Conservation (phyloP, 1,140 invertebrate species). For the Drosophila carrolli region DNA sequence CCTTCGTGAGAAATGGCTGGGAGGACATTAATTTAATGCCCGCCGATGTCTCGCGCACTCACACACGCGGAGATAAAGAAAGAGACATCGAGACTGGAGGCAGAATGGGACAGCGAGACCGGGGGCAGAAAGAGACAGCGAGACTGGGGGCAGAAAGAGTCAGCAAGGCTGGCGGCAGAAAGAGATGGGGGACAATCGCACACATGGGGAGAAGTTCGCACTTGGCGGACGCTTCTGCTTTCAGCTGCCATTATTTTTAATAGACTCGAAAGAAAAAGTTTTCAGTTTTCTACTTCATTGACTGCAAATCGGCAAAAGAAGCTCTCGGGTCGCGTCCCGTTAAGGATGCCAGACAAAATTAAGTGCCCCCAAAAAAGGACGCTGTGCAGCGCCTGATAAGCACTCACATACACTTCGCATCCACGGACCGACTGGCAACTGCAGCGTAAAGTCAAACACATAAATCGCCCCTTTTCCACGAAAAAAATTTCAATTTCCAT, state of each 20-base stretch:
- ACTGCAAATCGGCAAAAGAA: conserved; percentile 75
- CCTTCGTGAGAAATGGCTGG: conserved; percentile 48
- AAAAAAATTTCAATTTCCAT: conserved; percentile 56
- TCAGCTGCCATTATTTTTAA: conserved; percentile 80
- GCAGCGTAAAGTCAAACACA: conserved; percentile 74
- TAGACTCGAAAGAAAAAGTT: conserved; percentile 80
- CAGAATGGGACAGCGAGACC: background rate
- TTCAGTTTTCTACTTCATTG: conserved; percentile 82
- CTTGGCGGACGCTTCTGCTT: conserved; percentile 60
- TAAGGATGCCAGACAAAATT: conserved; percentile 63
- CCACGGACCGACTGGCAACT: conserved; percentile 39
- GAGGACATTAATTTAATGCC: conserved; percentile 62
- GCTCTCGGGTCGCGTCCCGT: conserved; percentile 37
- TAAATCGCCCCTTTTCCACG: conserved; percentile 54
- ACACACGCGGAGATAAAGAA: conserved; percentile 11
- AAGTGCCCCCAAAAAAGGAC: conserved; percentile 72
- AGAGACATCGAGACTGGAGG: background rate
- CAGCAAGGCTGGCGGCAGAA: background rate
- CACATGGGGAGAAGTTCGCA: conserved; percentile 51
- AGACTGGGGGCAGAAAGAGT: background rate
- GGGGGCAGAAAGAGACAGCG: background rate
- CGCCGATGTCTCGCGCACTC: conserved; percentile 40
- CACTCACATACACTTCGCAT: conserved; percentile 25
- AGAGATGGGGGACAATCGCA: background rate
- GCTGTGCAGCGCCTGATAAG: conserved; percentile 77